A percentile compares a stretch with the other conserved stretches of the same genome.
These are phyloP conservation scores for Bombycilla garrulus DNA, from an alignment of 2,113 vertebrate genomes.

Conservation along the genomic window DNA sequence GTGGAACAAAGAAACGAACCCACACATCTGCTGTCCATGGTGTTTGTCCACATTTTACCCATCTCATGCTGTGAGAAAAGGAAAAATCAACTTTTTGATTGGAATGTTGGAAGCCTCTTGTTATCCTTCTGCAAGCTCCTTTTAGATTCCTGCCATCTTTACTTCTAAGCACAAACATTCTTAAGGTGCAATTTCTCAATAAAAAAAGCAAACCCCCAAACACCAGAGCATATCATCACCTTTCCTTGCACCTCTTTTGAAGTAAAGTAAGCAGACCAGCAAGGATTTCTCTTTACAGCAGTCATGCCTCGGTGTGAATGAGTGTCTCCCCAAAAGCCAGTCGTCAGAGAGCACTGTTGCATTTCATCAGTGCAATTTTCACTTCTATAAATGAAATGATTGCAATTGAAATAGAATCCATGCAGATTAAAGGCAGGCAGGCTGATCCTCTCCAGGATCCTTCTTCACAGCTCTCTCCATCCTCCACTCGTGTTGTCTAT, in stretches of 20 bases:
- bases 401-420: neutral
- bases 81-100: neutral
- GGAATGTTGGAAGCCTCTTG: neutral
- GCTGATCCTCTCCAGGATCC: neutral
- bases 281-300: neutral
- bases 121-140: neutral
- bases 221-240: neutral
- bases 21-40: accelerated
- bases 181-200: neutral
- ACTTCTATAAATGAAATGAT: neutral
- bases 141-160: neutral
- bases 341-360: neutral
- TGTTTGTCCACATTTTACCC: neutral
- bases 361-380: neutral
- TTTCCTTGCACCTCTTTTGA: neutral
- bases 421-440: neutral
- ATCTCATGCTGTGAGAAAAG: neutral
- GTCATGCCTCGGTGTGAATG: neutral
- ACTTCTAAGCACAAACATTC: neutral
- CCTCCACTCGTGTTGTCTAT: neutral
- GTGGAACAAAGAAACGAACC: neutral
- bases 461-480: neutral
- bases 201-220: neutral
- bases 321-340: neutral
- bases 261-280: neutral